A percentile compares a stretch with the other conserved stretches of the same genome.
These are phyloP conservation scores for Tenrec ecaudatus DNA, from an alignment of 2,113 vertebrate species.

Conservation along the genomic window DNA sequence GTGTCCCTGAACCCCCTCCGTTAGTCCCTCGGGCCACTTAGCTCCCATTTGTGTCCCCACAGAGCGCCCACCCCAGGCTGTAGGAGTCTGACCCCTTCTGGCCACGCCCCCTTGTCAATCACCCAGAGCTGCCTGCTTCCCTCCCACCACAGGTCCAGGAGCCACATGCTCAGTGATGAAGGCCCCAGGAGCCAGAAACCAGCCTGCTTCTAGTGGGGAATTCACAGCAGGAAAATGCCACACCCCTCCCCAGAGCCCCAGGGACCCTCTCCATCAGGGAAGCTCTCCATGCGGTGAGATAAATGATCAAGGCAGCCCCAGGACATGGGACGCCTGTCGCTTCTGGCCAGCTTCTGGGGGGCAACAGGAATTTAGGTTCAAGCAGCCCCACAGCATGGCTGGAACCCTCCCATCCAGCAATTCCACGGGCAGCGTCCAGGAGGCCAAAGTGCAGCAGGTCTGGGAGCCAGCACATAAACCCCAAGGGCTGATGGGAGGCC, in stretches of 20 bases:
- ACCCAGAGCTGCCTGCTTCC: background rate
- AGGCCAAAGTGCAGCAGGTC: background rate
- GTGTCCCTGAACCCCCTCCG: background rate
- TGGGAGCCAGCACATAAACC: background rate
- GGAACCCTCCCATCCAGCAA: background rate
- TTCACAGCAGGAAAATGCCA: constrained; percentile 21
- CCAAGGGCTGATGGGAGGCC: background rate
- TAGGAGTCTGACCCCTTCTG: background rate
- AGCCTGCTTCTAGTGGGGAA: background rate
- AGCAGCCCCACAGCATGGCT: fast-evolving
- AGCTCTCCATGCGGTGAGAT: background rate
- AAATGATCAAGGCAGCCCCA: background rate
- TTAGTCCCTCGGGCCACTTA: background rate
- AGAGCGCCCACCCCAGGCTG: background rate
- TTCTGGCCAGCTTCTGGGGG: background rate
- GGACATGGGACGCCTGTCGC: background rate
- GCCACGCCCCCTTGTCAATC: no score
- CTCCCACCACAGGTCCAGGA: background rate
- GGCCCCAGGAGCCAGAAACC: background rate
- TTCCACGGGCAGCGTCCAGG: fast-evolving
- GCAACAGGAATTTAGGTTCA: no score
- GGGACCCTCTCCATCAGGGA: background rate
- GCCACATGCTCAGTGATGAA: background rate
- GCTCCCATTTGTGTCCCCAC: background rate
- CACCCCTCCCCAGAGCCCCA: background rate